Evolutionary conservation across 2,888 invertebrate genomes (phyloP).

Genomic region (Cataglyphis altisquamis): DNA sequence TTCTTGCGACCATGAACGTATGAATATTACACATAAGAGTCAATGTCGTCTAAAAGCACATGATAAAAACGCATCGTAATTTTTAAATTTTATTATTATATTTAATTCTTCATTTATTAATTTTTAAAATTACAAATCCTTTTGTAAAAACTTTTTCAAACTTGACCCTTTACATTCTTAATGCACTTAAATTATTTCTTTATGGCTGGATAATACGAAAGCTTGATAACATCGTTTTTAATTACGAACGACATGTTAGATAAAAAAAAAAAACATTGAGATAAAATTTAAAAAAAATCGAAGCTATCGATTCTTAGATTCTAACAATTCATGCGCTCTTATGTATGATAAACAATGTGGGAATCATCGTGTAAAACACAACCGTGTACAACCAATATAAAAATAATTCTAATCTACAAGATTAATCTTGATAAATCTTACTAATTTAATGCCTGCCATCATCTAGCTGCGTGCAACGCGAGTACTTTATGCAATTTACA

Average conservation of each 20-base stretch:
- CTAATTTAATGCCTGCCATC: not conserved
- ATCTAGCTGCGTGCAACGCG: not conserved
- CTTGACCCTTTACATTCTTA: slow-evolving; percentile 49
- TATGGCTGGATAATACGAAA: not conserved
- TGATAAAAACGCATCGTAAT: slow-evolving; percentile 56
- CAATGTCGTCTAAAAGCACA: slow-evolving; percentile 48
- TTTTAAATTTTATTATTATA: slow-evolving; percentile 46
- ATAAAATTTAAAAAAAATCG: not conserved
- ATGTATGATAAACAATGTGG: not conserved
- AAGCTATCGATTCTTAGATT: not conserved
- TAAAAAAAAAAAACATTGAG: not conserved
- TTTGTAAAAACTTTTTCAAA: slow-evolving; percentile 21
- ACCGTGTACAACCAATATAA: not conserved
- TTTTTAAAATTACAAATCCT: slow-evolving; percentile 48
- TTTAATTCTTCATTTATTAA: too few species aligned
- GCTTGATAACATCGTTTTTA: not conserved
- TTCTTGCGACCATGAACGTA: slow-evolving; percentile 73
- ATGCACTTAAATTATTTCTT: slow-evolving; percentile 30
- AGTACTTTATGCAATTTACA: not conserved
- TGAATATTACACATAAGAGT: slow-evolving; percentile 57
- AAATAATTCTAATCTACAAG: slow-evolving; percentile 31
- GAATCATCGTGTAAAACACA: slow-evolving; percentile 9
- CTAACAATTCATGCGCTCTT: not conserved
- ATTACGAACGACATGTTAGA: not conserved
- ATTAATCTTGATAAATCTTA: slow-evolving; percentile 18